Percentiles rank a stretch among this genome's conserved stretches.
Evolutionary conservation across 2,797 vertebrate species (phyloP).

Genomic region (Xiphophorus birchmanni): DNA sequence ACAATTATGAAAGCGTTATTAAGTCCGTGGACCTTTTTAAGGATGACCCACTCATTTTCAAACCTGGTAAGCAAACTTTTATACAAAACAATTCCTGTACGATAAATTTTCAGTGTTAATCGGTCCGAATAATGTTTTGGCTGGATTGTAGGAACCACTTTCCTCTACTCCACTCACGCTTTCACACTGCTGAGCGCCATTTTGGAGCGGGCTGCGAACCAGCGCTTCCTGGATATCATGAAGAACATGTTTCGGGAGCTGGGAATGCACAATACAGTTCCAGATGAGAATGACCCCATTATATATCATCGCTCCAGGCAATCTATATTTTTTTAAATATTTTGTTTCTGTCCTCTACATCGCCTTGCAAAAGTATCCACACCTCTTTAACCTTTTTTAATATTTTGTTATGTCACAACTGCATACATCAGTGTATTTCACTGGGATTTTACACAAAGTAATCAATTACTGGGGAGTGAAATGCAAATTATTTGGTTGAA

Average conservation of each 20-base stretch:
- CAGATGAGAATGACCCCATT: constrained; percentile 93
- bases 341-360: background rate
- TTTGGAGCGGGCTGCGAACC: constrained; percentile 89
- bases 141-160: constrained; percentile 86
- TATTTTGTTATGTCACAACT: background rate
- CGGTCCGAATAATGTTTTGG: background rate
- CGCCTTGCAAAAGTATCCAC: background rate
- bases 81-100: background rate
- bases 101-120: background rate
- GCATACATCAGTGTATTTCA: background rate
- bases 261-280: constrained; percentile 92
- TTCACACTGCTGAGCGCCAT: constrained; percentile 93
- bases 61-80: constrained; percentile 85
- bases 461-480: background rate
- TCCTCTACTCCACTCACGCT: constrained; percentile 95
- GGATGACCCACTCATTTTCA: constrained; percentile 94
- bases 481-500: background rate
- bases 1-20: constrained; percentile 89
- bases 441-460: background rate
- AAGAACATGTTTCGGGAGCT: constrained; percentile 90
- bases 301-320: constrained; percentile 98
- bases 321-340: constrained; percentile 10
- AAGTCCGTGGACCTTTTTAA: constrained; percentile 93
- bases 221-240: constrained; percentile 92
- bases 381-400: background rate